Evolutionary conservation across 2,888 invertebrate genomes (phyloP), one percentile per base, ranked within the genome.

Genomic region (Buathra laborator): DNA sequence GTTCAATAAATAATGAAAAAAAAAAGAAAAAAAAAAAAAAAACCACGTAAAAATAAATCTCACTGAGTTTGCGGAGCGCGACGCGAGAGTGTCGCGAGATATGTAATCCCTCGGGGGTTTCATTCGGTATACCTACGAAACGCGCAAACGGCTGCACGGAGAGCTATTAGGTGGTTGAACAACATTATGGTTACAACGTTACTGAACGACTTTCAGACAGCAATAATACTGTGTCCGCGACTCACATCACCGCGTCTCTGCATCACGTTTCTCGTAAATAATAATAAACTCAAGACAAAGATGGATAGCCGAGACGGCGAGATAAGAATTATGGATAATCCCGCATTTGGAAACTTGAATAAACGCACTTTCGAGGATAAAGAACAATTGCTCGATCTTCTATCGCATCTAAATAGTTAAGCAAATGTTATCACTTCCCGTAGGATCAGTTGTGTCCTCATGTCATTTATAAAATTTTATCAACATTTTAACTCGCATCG

Each of bases 1-100:
- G 43, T 44, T 74, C 84, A 48, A 90, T 88, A 88, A 89, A 90
- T 91, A 89, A 90, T 90, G 89, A 90, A 88, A 14, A 88, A 90
- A 89, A 89, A 89, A 37, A 37, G 0, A 7, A 37, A 37, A 37
- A 37, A 4, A 37, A 37, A 37, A 37, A 37, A 37, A 37, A 37
- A 7, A 1, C 6, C 88, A 77, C 81, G 87, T 88, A 89, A 90
- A 90, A 92, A 91, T 91, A 90, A 89, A 89, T 87, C 83, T 83
- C 70, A 12, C 2, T 5, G 53, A 16, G 7, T 19, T 24, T 19
- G 24, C 37, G 29, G 53, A 32, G 51, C 53, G 43, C 16, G 14
- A 6, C 14, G 6, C 14, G 24, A 19, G 44, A 72, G 53, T 24
- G 56, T 68, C 70, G 56, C 64, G 81, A 72, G 85, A 86, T 77